Conservation (phyloP, 2,113 vertebrate genomes). For the Lamprologus ornatipinnis region DNA sequence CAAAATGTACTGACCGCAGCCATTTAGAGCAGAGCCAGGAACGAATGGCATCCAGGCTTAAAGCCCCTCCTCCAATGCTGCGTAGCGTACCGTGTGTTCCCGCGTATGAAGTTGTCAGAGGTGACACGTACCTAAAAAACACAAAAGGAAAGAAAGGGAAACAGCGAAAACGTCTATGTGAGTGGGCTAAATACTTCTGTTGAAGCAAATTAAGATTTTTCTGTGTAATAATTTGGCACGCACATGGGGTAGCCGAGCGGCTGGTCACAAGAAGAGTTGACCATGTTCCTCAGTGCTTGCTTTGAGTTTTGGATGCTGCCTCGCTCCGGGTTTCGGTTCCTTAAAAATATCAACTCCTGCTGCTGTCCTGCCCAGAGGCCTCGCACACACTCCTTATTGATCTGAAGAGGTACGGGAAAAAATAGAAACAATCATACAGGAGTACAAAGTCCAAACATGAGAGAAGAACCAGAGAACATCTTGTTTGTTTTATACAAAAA, state of each 20-base stretch:
- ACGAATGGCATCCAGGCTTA: constrained; percentile 82
- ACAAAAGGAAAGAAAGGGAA: background rate
- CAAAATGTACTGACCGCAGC: constrained; percentile 77
- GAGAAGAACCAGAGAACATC: background rate
- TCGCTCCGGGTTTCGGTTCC: constrained; percentile 92
- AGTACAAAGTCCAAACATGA: background rate
- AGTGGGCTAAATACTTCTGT: background rate
- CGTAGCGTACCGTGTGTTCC: constrained; percentile 86
- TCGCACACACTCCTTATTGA: constrained; percentile 94
- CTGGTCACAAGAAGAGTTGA: constrained; percentile 97
- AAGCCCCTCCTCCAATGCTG: constrained; percentile 82
- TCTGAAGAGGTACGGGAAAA: constrained; percentile 58
- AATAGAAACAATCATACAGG: background rate
- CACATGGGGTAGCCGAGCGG: constrained; percentile 98
- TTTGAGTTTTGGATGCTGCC: constrained; percentile 99
- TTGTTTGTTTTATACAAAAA: background rate
- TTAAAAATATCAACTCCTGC: constrained; percentile 92
- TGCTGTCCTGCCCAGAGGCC: constrained; percentile 98
- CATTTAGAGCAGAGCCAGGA: constrained; percentile 88
- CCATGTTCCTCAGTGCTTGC: constrained; percentile 93
- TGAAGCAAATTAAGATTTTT: background rate
- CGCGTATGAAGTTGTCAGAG: constrained; percentile 90
- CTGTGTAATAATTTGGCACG: constrained; percentile 52
- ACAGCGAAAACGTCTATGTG: background rate
- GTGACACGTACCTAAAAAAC: constrained; percentile 78